phyloP scores from a whole-genome alignment of 2,797 vertebrate species.

The Scarus forsteni region DNA sequence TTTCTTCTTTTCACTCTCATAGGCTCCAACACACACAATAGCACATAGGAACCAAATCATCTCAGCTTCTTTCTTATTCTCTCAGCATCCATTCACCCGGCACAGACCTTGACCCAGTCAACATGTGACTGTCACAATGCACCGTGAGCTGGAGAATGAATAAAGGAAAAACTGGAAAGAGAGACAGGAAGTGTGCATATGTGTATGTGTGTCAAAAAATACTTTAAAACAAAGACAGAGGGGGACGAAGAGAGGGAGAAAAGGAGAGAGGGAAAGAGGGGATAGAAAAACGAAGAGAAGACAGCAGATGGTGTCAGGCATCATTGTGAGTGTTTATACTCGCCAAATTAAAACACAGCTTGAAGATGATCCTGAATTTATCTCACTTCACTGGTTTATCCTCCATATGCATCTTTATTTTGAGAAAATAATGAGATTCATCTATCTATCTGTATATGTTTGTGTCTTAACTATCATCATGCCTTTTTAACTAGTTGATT shows the following conservation, averaged over 20 bases:
- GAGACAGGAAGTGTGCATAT: not conserved
- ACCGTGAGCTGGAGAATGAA: conserved; percentile 5
- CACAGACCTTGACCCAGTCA: conserved; percentile 32
- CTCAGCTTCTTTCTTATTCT: conserved; percentile 26
- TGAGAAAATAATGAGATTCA: not conserved
- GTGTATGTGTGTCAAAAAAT: not conserved
- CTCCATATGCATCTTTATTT: not conserved
- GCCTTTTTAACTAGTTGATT: not conserved
- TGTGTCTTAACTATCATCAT: not conserved
- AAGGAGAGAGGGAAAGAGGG: not conserved
- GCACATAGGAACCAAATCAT: not conserved
- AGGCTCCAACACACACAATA: not conserved
- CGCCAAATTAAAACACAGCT: conserved; percentile 55
- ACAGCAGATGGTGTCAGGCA: conserved; percentile 52
- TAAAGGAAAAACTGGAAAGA: not conserved
- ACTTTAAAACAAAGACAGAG: conserved; percentile 6
- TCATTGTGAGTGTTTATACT: conserved; percentile 28
- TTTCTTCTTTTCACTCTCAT: not conserved
- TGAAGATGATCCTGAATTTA: conserved; percentile 35
- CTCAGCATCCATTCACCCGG: conserved; percentile 22
- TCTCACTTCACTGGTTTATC: conserved; percentile 16
- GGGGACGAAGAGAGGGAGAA: not conserved
- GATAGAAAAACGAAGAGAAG: conserved; percentile 6
- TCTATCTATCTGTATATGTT: not conserved
- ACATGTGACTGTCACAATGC: conserved; percentile 35